Base-by-base conservation (phyloP, 1,140 invertebrate genomes). In the Chironomus striatipennis region DNA sequence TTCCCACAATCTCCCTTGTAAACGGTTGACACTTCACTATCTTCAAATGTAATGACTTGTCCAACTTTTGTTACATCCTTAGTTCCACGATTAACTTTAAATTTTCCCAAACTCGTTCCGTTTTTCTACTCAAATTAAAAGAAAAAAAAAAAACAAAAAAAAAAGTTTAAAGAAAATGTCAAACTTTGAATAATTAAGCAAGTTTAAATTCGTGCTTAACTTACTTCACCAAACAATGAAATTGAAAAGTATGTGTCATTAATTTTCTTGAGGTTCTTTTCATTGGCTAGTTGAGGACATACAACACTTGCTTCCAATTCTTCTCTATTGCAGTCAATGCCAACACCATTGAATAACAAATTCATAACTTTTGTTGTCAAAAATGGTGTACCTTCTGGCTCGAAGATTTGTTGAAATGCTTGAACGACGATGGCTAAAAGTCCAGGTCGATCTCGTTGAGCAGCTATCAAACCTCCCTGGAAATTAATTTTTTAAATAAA, bases 271-370 rank as follows among this genome's bases (percentile, higher is more conserved):
- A 89, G 79, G 73, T 83, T 83, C 57, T 83, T 85, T 1, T 57
- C 47, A 5, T 1, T 12, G 1, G 79, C 79, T 20, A 86, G 85
- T 0, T 85, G 84, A 0, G 85, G 83, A 77, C 91, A 93, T 1
- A 91, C 84, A 0, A 90, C 89, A 79, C 88, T 88, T 0, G 89
- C 87, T 0, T 89, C 85, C 77, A 92, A 91, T 76, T 92, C 90
- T 0, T 86, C 88, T 21, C 88, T 86, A 0, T 86, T 86, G 77
- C 91, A 93, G 75, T 92, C 88, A 15, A 93, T 85, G 0, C 85
- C 76, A 9, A 91, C 74, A 1, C 91, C 91, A 43, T 88, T 85
- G 78, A 92, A 93, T 20, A 93, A 81, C 9, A 93, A 76, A 74
- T 92, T 88, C 75, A 85, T 84, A 3, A 86, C 90, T 76, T 87